phyloP scores from a whole-genome alignment of 2,888 invertebrate genomes.

The Cotesia congregata region DNA sequence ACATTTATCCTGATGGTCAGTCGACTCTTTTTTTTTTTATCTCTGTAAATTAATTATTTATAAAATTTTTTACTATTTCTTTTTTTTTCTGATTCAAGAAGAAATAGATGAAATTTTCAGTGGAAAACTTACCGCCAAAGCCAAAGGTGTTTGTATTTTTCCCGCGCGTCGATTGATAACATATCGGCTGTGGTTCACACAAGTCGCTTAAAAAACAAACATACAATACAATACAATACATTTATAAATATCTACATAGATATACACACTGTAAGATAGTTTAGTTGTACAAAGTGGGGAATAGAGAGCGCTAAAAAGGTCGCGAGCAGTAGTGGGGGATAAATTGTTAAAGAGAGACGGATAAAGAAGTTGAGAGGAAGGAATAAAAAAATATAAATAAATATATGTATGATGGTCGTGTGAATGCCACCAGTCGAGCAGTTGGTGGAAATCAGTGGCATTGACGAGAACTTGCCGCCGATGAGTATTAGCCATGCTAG shows the following conservation, averaged over 20 bases:
- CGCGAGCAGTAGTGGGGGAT: slow-evolving; percentile 13
- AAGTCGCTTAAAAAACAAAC: not conserved
- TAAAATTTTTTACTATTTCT: not conserved
- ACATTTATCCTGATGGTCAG: not conserved
- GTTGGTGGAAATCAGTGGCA: slow-evolving; percentile 24
- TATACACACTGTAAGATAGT: slow-evolving; percentile 12
- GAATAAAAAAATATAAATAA: slow-evolving; percentile 16
- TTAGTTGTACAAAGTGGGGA: slow-evolving; percentile 21
- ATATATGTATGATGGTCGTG: slow-evolving; percentile 11
- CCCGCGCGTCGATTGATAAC: slow-evolving; percentile 56
- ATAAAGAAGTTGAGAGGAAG: slow-evolving; percentile 19
- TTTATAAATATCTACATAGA: not conserved
- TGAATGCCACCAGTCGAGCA: slow-evolving; percentile 21
- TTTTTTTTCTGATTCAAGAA: not conserved
- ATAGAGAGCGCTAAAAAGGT: slow-evolving; percentile 28
- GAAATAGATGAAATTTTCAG: not conserved
- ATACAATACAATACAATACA: slow-evolving; percentile 33
- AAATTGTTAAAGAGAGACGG: slow-evolving; percentile 20
- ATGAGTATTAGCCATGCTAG: slow-evolving; percentile 21
- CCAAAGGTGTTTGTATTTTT: slow-evolving; percentile 52
- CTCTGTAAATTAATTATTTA: not conserved
- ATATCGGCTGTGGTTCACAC: slow-evolving; percentile 45
- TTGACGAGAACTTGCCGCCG: slow-evolving; percentile 13
- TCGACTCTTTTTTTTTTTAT: not conserved
- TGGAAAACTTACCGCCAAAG: slow-evolving; percentile 16